Evolutionary conservation across 2,113 vertebrate genomes (phyloP).

Genomic region (Pampusana beccarii): DNA sequence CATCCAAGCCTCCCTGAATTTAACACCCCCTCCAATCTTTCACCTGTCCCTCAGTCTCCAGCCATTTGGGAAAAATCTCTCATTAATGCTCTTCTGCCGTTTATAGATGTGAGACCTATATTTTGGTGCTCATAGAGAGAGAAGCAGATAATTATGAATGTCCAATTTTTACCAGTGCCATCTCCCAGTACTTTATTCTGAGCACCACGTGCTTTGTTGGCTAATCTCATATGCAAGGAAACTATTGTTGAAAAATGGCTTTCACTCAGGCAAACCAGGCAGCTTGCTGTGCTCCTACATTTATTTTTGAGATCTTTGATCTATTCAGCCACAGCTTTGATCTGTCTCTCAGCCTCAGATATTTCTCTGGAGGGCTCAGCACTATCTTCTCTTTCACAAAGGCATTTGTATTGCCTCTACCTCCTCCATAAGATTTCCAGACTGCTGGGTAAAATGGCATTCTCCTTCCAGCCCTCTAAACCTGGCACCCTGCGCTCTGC

Average conservation of each 20-base stretch:
- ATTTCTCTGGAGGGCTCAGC: not conserved
- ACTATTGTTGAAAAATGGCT: not conserved
- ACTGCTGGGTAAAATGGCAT: accelerated
- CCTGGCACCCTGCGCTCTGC: accelerated
- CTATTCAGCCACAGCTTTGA: slow-evolving; percentile 41
- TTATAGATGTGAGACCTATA: not conserved
- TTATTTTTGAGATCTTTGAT: slow-evolving; percentile 50
- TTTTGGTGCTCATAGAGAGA: not conserved
- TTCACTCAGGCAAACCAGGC: not conserved
- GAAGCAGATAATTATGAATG: not conserved
- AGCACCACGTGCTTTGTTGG: not conserved
- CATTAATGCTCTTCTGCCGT: not conserved
- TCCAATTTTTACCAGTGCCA: not conserved
- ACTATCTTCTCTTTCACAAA: not conserved
- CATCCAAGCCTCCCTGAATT: not conserved
- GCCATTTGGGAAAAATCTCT: not conserved
- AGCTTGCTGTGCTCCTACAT: not conserved
- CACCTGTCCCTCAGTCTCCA: not conserved
- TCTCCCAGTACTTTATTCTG: not conserved
- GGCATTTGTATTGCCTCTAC: not conserved
- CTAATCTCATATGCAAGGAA: not conserved
- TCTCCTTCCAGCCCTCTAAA: not conserved
- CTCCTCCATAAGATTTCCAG: not conserved
- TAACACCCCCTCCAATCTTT: not conserved
- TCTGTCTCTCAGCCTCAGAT: slow-evolving; percentile 8